Base-by-base conservation (phyloP, 1,140 invertebrate genomes). In the Pogonomyrmex californicus region DNA sequence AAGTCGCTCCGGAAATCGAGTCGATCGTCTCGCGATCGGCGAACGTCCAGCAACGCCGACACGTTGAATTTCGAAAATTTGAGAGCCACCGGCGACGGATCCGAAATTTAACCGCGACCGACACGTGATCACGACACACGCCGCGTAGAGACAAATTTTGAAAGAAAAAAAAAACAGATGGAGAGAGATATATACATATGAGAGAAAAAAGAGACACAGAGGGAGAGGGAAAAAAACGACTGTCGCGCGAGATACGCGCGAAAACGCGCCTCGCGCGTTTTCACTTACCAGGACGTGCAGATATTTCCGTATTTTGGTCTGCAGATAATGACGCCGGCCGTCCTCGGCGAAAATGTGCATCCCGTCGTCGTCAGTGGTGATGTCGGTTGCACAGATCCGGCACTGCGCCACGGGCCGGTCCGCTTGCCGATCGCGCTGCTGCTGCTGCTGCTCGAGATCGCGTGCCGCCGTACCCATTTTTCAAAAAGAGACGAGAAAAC, bases 231-330 rank as follows among this genome's bases (percentile, higher is more conserved):
- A 10, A 30, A 76, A 41, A 79, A 14, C 12, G n/a, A 2, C 3
- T 38, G 63, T 36, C 49, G 44, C 66, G 54, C 30, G 17, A 47
- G n/a, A 30, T 38, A 38, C 62, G 62, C 62, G 62, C 62, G 33
- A n/a, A 41, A 33, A 36, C 4, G 41, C 36, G 65, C 10, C 56
- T 6, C 70, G 71, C n/a, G 23, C 73, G 36, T 33, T 54, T 30
- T 30, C 33, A 93, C 95, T 94, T 91, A 96, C 96, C 94, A 95
- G 92, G 78, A 96, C 95, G 88, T 95, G 95, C 63, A 96, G 93
- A 93, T 96, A 96, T 94, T 95, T 96, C 87, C 94, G 94, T 89
- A 96, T 96, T 93, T 96, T 96, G 44, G 93, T 94, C 90, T 96
- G 95, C 78, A 96, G 91, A 91, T 95, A 95, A 90, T 94, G 93